Percentiles rank a stretch among this genome's conserved stretches.
Evolutionary conservation across 2,113 vertebrate genomes (phyloP).

Genomic region (Leptobrachium leishanense): DNA sequence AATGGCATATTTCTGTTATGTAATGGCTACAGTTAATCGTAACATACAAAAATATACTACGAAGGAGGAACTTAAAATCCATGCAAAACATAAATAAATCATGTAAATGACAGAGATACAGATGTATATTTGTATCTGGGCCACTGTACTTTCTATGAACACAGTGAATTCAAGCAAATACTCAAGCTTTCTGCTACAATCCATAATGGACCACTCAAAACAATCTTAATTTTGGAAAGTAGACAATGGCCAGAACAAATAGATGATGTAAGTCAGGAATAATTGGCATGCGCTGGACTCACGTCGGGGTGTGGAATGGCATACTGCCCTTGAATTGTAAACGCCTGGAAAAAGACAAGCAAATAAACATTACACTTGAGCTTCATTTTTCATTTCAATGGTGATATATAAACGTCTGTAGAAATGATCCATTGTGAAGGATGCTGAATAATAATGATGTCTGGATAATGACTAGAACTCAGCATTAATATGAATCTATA

Average conservation of each 20-base stretch:
- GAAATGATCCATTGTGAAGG: neutral
- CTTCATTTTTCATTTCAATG: neutral
- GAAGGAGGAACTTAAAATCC: constrained; percentile 53
- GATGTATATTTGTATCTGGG: constrained; percentile 62
- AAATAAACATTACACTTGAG: constrained; percentile 51
- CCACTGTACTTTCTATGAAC: constrained; percentile 63
- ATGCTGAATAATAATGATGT: neutral
- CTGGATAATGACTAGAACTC: neutral
- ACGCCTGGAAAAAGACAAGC: constrained; percentile 73
- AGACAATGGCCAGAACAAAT: constrained; percentile 67
- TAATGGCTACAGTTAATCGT: constrained; percentile 64
- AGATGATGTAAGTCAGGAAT: constrained; percentile 52
- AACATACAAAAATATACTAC: constrained; percentile 59
- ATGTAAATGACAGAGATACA: constrained; percentile 47
- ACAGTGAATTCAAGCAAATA: neutral
- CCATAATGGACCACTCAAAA: neutral
- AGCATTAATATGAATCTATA: neutral
- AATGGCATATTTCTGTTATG: constrained; percentile 62
- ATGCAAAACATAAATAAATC: constrained; percentile 52
- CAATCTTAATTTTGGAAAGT: constrained; percentile 56
- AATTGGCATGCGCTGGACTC: constrained; percentile 73
- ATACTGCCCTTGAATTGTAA: constrained; percentile 88
- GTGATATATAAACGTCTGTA: neutral
- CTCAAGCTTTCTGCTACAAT: neutral
- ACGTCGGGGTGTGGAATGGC: constrained; percentile 91